Conservation (phyloP, 1,140 invertebrate genomes). For the Eurosta solidaginis region DNA sequence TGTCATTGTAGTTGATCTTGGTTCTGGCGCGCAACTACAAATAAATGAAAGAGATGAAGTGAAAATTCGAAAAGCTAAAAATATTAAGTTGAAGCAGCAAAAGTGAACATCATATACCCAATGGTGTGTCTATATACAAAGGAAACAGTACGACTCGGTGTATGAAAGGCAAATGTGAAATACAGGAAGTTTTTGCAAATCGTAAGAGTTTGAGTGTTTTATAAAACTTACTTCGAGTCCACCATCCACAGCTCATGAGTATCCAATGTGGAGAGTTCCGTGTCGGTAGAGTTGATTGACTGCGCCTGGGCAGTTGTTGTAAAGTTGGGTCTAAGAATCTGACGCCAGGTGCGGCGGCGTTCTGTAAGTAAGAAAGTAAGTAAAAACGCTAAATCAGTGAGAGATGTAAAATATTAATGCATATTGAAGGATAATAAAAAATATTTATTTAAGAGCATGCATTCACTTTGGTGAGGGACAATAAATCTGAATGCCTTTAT, state of each 20-base stretch:
- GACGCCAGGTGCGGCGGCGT: constrained; percentile 69
- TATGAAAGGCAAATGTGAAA: too few species aligned
- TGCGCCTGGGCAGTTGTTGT: constrained; percentile 66
- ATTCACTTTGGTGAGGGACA: too few species aligned
- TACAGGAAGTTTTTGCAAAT: background rate
- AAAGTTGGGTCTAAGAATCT: constrained; percentile 62
- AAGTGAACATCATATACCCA: background rate
- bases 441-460: background rate
- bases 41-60: background rate
- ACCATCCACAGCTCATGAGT: constrained; percentile 81
- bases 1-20: constrained; percentile 77
- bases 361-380: constrained; percentile 54
- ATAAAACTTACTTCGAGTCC: constrained; percentile 65
- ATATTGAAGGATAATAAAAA: background rate
- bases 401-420: background rate
- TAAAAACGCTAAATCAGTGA: background rate
- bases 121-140: background rate
- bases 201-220: too few species aligned
- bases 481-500: too few species aligned
- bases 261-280: constrained; percentile 77
- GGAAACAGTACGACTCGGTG: too few species aligned
- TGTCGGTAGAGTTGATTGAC: constrained; percentile 78
- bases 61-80: background rate
- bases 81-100: background rate
- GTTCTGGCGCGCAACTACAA: constrained; percentile 62